Percentiles rank a stretch among this genome's conserved stretches.
phyloP scores from a whole-genome alignment of 2,797 vertebrate species.

The Sitta carolinensis region DNA sequence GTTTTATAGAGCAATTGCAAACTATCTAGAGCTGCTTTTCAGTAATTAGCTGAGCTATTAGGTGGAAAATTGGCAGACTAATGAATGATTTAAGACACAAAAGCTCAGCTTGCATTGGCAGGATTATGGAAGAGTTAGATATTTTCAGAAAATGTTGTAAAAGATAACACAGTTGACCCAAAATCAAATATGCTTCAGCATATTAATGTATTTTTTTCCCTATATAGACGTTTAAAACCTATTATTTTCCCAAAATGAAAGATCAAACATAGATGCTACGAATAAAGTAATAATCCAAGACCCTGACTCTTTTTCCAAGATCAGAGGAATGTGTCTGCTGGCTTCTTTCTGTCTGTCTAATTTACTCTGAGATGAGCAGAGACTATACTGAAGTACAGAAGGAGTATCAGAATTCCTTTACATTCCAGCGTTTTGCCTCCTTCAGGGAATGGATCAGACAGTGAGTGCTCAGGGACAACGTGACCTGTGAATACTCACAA shows the following conservation, averaged over 20 bases:
- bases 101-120: conserved; percentile 12
- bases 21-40: conserved; percentile 30
- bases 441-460: conserved; percentile 37
- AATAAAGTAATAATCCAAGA: background rate
- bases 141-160: conserved; percentile 24
- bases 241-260: background rate
- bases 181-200: background rate
- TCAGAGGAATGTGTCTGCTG: background rate
- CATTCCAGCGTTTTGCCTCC: conserved; percentile 7
- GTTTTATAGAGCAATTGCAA: conserved; percentile 32
- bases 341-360: background rate
- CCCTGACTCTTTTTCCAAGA: background rate
- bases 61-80: conserved; percentile 50
- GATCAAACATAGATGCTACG: background rate
- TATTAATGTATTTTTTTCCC: background rate
- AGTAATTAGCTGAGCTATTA: conserved; percentile 56
- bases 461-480: conserved; percentile 27
- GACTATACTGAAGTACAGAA: background rate
- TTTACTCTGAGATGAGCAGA: background rate
- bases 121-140: conserved; percentile 3
- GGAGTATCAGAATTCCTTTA: conserved; percentile 42
- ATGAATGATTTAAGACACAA: conserved; percentile 25
- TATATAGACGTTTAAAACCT: background rate
- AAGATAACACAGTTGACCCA: background rate
- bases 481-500: conserved; percentile 58